phyloP scores from a whole-genome alignment of 2,888 invertebrate genomes.

The Dolomedes plantarius region DNA sequence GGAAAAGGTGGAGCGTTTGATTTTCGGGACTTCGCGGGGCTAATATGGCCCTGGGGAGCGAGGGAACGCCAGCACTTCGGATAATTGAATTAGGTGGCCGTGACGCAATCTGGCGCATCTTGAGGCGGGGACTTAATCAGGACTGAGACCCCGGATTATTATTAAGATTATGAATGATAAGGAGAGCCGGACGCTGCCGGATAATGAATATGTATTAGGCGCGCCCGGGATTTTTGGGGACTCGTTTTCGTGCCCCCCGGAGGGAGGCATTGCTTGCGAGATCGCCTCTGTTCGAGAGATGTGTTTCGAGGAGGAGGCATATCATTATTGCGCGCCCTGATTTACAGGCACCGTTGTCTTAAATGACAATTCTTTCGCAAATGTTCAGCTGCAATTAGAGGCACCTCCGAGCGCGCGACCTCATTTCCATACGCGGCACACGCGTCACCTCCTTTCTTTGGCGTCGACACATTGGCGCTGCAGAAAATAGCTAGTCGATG shows the following conservation, averaged over 20 bases:
- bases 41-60: slow-evolving; percentile 55
- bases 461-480: no score
- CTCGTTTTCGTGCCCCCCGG: neutral
- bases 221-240: slow-evolving; percentile 4
- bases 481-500: no score
- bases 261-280: neutral
- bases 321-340: neutral
- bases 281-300: neutral
- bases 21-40: slow-evolving; percentile 56
- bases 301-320: neutral
- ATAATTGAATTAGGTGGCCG: slow-evolving; percentile 70
- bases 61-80: slow-evolving; percentile 59
- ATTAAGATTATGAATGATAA: slow-evolving; percentile 18
- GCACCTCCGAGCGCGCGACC: neutral
- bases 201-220: slow-evolving; percentile 23
- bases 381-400: neutral
- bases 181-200: neutral
- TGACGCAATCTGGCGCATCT: slow-evolving; percentile 43
- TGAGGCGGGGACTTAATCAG: slow-evolving; percentile 27
- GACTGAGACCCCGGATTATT: slow-evolving; percentile 10
- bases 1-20: slow-evolving; percentile 52
- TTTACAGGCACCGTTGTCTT: neutral
- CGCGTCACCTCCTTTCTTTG: no score
- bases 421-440: neutral
- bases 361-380: slow-evolving; percentile 8